Percentiles rank a stretch among this genome's conserved stretches.
These are phyloP conservation scores for Hymenopus coronatus DNA, from an alignment of 2,888 invertebrate genomes.

Conservation along the genomic window DNA sequence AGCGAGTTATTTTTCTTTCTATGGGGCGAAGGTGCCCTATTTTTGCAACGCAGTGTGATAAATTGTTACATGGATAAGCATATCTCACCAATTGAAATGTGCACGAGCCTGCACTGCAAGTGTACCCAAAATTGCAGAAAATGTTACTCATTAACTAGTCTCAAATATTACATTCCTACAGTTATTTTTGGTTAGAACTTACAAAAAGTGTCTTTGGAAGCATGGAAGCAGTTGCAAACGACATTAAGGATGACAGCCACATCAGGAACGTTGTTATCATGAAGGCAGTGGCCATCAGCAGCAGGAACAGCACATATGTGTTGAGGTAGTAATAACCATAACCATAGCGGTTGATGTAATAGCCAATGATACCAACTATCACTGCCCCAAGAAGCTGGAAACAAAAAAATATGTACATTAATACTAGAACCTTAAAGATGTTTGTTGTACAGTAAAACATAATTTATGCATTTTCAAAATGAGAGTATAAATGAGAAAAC, in stretches of 20 bases:
- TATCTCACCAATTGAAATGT: no score
- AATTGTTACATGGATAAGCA: no score
- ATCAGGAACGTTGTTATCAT: slow-evolving; percentile 76
- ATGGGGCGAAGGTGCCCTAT: no score
- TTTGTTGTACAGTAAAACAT: no score
- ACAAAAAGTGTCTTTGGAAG: slow-evolving; percentile 78
- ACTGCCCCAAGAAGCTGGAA: slow-evolving; percentile 74
- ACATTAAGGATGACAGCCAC: slow-evolving; percentile 69
- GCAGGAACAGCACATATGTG: slow-evolving; percentile 63
- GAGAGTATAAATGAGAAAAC: no score
- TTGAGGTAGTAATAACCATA: slow-evolving; percentile 36
- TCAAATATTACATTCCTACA: no score
- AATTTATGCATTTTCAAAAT: no score
- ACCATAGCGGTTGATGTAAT: slow-evolving; percentile 50
- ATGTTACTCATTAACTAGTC: neutral
- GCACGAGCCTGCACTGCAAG: no score
- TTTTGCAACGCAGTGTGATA: no score
- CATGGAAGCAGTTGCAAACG: slow-evolving; percentile 77
- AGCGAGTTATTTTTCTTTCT: no score
- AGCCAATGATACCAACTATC: slow-evolving; percentile 65
- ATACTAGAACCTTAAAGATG: no score
- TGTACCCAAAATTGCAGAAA: neutral
- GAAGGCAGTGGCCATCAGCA: slow-evolving; percentile 72
- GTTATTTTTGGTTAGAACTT: slow-evolving; percentile 48
- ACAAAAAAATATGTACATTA: neutral